Evolutionary conservation across 2,113 vertebrate genomes (phyloP).

Genomic region (Illadopsis cleaveri): DNA sequence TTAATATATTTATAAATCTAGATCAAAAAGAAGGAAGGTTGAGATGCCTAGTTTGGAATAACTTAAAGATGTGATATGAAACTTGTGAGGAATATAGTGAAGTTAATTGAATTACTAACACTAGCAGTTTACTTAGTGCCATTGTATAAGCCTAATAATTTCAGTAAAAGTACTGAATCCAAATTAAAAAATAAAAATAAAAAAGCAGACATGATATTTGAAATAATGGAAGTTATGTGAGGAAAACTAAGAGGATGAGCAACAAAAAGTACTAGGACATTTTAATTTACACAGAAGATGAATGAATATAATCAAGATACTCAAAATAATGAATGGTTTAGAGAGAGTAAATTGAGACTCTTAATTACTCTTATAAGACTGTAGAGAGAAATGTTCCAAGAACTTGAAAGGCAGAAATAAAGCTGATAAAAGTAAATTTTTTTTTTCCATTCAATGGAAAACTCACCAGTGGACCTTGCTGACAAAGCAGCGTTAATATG

Average conservation of each 20-base stretch:
- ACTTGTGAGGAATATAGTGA: neutral
- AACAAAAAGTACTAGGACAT: neutral
- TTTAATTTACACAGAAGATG: neutral
- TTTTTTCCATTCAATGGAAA: neutral
- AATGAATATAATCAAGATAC: neutral
- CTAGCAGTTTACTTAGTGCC: neutral
- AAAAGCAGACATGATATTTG: neutral
- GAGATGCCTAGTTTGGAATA: neutral
- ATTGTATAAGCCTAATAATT: neutral
- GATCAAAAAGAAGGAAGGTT: neutral
- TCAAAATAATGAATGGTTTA: neutral
- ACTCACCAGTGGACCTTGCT: neutral
- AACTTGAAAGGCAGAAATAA: neutral
- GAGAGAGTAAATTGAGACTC: neutral
- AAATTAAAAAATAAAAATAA: neutral
- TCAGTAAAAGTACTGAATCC: neutral
- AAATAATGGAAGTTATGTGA: neutral
- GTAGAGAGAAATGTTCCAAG: neutral
- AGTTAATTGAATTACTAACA: neutral
- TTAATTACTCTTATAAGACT: neutral
- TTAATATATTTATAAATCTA: too few relatives aligned
- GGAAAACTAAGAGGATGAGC: neutral
- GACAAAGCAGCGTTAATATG: neutral
- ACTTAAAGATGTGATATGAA: neutral
- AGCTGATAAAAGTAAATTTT: neutral